phyloP scores from a whole-genome alignment of 2,797 vertebrate genomes.

The Pipistrellus pipistrellus region DNA sequence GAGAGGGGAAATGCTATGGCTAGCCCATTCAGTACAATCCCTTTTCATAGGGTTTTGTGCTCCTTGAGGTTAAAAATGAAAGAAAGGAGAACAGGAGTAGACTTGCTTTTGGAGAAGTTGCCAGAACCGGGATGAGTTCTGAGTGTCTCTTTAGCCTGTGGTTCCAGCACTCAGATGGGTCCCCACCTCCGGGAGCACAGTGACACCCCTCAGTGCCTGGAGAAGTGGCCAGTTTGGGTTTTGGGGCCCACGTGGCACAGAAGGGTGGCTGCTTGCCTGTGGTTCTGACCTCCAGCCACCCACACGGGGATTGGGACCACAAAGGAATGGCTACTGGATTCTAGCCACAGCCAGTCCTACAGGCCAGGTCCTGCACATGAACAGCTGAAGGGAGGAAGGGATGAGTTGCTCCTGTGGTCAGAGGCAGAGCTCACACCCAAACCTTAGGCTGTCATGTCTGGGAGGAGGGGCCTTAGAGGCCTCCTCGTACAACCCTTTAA shows the following conservation, averaged over 20 bases:
- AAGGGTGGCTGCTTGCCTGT: background rate
- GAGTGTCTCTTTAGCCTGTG: background rate
- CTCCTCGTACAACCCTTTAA: background rate
- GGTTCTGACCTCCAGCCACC: background rate
- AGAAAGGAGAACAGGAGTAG: background rate
- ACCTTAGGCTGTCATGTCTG: background rate
- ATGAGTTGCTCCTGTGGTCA: background rate
- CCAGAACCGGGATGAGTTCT: background rate
- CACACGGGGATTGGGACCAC: fast-evolving
- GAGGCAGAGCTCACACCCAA: background rate
- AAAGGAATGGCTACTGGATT: background rate
- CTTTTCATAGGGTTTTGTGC: background rate
- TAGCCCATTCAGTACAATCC: background rate
- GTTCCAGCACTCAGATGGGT: background rate
- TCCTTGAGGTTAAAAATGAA: background rate
- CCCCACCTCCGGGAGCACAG: background rate
- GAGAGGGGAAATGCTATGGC: background rate
- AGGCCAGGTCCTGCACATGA: background rate
- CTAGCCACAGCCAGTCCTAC: background rate
- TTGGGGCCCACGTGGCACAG: fast-evolving
- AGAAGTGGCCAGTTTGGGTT: background rate
- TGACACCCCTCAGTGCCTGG: background rate
- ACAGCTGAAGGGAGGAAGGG: too few relatives aligned
- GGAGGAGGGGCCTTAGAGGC: background rate
- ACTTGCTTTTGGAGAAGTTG: background rate